phyloP scores from a whole-genome alignment of 2,888 invertebrate genomes.

The Dinocampus coccinellae region DNA sequence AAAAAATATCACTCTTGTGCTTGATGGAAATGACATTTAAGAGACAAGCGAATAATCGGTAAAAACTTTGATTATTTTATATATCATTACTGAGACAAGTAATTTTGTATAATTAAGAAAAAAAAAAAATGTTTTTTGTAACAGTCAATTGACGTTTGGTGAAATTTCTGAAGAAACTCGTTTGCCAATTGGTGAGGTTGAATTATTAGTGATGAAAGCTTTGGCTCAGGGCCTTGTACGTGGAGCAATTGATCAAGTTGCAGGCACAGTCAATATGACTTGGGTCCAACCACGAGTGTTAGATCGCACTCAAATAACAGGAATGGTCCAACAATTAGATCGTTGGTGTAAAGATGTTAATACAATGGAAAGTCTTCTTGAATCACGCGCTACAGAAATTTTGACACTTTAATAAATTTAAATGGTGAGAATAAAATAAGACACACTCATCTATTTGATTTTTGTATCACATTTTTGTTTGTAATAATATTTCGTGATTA shows the following conservation, averaged over 20 bases:
- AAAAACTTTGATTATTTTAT: constrained; percentile 13
- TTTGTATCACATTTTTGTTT: constrained; percentile 8
- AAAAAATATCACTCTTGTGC: constrained; percentile 95
- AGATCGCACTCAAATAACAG: constrained; percentile 77
- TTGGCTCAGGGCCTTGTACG: constrained; percentile 93
- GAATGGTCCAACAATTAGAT: constrained; percentile 80
- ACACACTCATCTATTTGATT: neutral
- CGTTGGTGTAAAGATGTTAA: constrained; percentile 82
- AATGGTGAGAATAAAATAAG: neutral
- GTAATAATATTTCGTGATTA: constrained; percentile 6
- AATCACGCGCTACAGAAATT: constrained; percentile 83
- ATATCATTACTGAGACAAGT: neutral
- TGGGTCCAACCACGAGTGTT: constrained; percentile 90
- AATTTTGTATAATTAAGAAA: neutral
- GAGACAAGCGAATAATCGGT: constrained; percentile 86
- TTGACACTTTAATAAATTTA: constrained; percentile 73
- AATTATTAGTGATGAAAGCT: constrained; percentile 97
- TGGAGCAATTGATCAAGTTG: constrained; percentile 95
- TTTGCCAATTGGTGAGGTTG: constrained; percentile 88
- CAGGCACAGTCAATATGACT: constrained; percentile 80
- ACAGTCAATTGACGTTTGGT: constrained; percentile 84
- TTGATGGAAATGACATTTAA: constrained; percentile 99
- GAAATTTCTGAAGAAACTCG: constrained; percentile 91
- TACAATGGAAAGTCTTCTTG: constrained; percentile 80
- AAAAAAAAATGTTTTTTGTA: constrained; percentile 11